A percentile compares a stretch with the other conserved stretches of the same genome.
Conservation (phyloP, 2,113 vertebrate species). For the Catharus bicknelli region DNA sequence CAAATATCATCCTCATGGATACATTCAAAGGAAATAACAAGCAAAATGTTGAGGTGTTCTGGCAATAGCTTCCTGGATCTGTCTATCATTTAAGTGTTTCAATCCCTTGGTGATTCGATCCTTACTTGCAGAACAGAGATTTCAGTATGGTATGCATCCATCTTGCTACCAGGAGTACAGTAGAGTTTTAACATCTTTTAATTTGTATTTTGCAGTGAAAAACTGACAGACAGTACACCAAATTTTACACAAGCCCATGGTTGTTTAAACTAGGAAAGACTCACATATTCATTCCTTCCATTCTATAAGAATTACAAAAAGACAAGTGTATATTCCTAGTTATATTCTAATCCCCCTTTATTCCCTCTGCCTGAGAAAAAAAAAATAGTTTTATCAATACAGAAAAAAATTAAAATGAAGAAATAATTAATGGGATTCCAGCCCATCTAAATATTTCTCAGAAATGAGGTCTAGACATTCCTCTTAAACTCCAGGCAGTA, state of each 20-base stretch:
- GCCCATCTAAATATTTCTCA: neutral
- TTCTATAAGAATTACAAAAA: neutral
- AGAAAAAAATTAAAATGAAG: neutral
- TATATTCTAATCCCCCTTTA: neutral
- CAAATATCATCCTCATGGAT: neutral
- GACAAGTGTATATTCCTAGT: neutral
- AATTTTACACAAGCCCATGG: neutral
- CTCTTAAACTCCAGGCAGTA: neutral
- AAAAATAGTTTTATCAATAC: neutral
- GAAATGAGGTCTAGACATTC: slow-evolving; percentile 15
- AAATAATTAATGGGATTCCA: neutral
- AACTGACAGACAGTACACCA: neutral
- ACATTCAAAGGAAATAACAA: neutral
- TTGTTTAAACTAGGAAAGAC: neutral
- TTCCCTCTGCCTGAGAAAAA: neutral
- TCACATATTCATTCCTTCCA: neutral
- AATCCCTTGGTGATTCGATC: neutral
- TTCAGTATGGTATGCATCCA: neutral
- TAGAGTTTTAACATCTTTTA: neutral
- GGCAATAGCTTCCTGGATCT: neutral
- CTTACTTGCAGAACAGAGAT: neutral
- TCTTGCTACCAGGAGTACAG: neutral
- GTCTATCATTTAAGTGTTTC: neutral
- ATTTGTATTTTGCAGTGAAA: neutral
- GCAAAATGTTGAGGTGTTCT: neutral